These are phyloP conservation scores for Rhynchomys soricoides DNA, from an alignment of 2,113 vertebrate species.

Conservation along the genomic window DNA sequence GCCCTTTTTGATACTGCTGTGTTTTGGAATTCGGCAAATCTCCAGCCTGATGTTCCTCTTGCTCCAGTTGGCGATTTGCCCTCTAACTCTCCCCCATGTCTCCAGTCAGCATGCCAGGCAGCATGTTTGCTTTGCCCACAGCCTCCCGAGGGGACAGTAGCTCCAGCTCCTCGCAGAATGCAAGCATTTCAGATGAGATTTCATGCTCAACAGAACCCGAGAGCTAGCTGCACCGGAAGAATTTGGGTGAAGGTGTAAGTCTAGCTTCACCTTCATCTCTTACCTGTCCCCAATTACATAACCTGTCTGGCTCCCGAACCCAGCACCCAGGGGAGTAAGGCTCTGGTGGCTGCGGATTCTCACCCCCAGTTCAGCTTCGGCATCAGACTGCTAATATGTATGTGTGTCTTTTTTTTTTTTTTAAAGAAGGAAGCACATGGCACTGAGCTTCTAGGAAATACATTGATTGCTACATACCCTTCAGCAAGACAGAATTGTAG, in stretches of 20 bases:
- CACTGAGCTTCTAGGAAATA: background rate
- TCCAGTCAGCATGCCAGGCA: conserved; percentile 59
- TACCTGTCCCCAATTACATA: too few species aligned
- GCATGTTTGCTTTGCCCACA: conserved; percentile 73
- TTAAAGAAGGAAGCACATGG: background rate
- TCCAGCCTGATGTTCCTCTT: rapidly evolving
- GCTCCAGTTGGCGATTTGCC: too few species aligned
- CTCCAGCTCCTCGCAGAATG: conserved; percentile 45
- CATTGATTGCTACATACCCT: background rate
- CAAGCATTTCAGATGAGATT: conserved; percentile 56
- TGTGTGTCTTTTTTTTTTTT: background rate
- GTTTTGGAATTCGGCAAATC: conserved; percentile 42
- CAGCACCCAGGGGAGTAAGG: background rate
- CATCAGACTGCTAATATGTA: background rate
- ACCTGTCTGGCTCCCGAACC: background rate
- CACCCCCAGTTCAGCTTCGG: background rate
- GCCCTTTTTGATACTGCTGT: conserved; percentile 54
- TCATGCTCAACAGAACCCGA: rapidly evolving
- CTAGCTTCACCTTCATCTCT: background rate
- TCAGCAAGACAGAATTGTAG: background rate
- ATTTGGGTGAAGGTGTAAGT: conserved; percentile 1
- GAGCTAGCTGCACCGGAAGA: background rate
- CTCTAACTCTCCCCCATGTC: too few species aligned
- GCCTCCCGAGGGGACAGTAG: conserved; percentile 41
- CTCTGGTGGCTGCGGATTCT: background rate